These are phyloP conservation scores for Serinus canaria DNA, from an alignment of 2,113 vertebrate genomes.

Conservation along the genomic window DNA sequence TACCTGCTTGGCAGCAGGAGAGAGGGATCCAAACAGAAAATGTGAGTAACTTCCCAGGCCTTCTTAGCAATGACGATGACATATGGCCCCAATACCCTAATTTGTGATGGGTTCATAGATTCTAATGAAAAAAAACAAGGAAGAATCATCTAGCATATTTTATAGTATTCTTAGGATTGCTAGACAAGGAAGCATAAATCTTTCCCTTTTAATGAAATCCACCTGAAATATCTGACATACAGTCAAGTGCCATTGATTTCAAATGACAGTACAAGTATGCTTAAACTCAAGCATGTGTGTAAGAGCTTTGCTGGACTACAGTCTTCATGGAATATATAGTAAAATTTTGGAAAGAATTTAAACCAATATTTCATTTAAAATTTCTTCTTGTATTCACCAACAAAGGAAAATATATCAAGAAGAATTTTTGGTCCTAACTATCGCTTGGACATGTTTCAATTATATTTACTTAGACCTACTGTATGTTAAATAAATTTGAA, in stretches of 20 bases:
- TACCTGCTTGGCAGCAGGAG: not conserved
- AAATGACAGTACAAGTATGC: not conserved
- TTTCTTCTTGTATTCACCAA: not conserved
- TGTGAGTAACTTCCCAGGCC: not conserved
- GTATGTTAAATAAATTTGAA: not conserved
- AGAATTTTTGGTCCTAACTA: not conserved
- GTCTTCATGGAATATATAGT: not conserved
- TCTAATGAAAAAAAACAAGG: not conserved
- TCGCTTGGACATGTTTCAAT: not conserved
- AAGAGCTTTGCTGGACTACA: not conserved
- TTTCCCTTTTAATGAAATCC: conserved; percentile 2
- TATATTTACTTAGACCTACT: not conserved
- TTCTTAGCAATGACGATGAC: not conserved
- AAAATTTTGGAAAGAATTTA: not conserved
- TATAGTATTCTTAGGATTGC: not conserved
- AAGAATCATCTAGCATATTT: not conserved
- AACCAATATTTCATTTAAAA: not conserved
- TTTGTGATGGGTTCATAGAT: not conserved
- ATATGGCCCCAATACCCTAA: not conserved
- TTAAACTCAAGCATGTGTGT: not conserved
- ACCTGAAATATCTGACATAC: not conserved
- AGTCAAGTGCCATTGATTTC: not conserved
- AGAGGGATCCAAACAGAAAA: not conserved
- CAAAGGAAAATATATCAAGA: not conserved
- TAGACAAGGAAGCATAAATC: conserved; percentile 1